Evolutionary conservation across 2,888 invertebrate species (phyloP).

Genomic region (Drosophila colorata): DNA sequence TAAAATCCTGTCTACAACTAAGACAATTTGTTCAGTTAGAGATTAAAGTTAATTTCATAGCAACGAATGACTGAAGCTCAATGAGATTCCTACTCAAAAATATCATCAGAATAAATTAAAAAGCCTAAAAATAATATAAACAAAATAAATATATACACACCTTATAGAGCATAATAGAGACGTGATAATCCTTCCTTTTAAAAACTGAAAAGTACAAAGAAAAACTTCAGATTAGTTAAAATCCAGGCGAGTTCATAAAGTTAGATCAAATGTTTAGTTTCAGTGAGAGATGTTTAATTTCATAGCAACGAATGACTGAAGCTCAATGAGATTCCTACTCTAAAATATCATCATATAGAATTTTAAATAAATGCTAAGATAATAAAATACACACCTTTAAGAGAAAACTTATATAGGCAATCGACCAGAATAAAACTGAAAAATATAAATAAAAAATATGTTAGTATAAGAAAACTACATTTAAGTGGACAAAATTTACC

Average conservation of each 20-base stretch:
- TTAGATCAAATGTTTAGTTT: constrained; percentile 4
- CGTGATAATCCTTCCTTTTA: not conserved
- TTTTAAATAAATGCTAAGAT: not conserved
- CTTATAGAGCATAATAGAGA: constrained; percentile 3
- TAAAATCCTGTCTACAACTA: not conserved
- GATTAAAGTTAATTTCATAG: constrained; percentile 68
- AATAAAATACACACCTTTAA: constrained; percentile 32
- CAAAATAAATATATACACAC: constrained; percentile 24
- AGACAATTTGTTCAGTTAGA: constrained; percentile 54
- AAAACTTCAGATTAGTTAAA: constrained; percentile 9
- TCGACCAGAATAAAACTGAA: constrained; percentile 5
- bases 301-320: constrained; percentile 73
- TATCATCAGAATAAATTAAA: constrained; percentile 53
- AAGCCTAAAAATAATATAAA: not conserved
- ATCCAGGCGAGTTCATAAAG: not conserved
- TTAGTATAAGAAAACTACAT: not conserved
- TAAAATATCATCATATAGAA: constrained; percentile 56
- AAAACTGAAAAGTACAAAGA: constrained; percentile 9
- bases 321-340: constrained; percentile 82
- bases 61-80: constrained; percentile 77
- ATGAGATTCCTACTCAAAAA: constrained; percentile 78
- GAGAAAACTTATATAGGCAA: not conserved
- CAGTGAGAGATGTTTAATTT: constrained; percentile 69
- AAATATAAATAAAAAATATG: constrained; percentile 3
- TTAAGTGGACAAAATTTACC: constrained; percentile 31